Percentiles rank a stretch among this genome's conserved stretches.
Evolutionary conservation across 2,113 vertebrate genomes (phyloP).

Genomic region (Platysternon megacephalum): DNA sequence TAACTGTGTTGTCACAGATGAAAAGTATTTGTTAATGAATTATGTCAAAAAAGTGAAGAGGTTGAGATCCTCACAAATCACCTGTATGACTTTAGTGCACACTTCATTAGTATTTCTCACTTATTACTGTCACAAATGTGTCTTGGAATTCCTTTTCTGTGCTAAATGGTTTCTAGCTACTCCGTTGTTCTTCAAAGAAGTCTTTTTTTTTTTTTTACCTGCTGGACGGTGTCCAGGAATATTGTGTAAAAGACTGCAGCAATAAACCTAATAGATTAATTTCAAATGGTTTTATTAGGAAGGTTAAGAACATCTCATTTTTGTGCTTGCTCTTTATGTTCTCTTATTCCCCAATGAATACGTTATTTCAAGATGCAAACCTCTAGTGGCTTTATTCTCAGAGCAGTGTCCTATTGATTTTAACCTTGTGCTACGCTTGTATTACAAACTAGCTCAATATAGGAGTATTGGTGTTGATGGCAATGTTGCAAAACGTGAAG

Average conservation of each 20-base stretch:
- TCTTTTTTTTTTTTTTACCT: not conserved
- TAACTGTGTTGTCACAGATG: rapidly evolving
- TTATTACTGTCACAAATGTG: rapidly evolving
- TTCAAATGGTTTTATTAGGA: not conserved
- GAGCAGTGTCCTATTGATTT: not conserved
- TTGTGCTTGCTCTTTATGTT: not conserved
- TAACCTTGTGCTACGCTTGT: not conserved
- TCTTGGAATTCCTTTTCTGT: not conserved
- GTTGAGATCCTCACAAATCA: not conserved
- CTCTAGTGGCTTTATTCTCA: not conserved
- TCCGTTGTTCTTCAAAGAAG: rapidly evolving
- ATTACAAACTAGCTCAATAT: not conserved
- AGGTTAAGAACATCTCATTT: not conserved
- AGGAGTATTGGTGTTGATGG: not conserved
- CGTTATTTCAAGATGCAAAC: not conserved
- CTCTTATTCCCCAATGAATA: not conserved
- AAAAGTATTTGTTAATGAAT: not conserved
- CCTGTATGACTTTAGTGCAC: not conserved
- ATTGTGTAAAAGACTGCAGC: not conserved
- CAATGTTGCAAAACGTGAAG: rapidly evolving
- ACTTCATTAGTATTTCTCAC: rapidly evolving
- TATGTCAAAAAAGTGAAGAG: not conserved
- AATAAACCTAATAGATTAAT: not conserved
- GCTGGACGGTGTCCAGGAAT: not conserved
- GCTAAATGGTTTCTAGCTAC: not conserved